Percentiles rank a stretch among this genome's conserved stretches.
phyloP scores from a whole-genome alignment of 2,797 vertebrate genomes.

The Phrynocephalus vlangalii region DNA sequence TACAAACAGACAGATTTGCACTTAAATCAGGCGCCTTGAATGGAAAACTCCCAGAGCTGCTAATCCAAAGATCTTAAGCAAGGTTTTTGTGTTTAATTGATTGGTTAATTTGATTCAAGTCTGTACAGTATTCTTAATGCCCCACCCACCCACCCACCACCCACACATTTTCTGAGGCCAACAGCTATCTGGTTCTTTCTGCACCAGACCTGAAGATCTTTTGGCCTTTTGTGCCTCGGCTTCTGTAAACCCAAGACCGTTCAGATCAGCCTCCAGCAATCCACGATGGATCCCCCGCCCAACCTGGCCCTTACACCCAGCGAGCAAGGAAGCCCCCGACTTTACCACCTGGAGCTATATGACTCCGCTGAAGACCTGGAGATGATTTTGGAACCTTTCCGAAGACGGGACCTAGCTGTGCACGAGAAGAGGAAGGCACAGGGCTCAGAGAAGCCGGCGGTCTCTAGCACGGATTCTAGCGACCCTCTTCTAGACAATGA shows the following conservation, averaged over 20 bases:
- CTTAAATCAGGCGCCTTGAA: too few species aligned
- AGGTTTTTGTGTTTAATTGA: too few species aligned
- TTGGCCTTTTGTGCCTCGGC: neutral
- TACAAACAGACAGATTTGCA: too few species aligned
- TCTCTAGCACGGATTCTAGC: neutral
- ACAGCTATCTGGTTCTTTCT: neutral
- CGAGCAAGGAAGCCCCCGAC: constrained; percentile 65
- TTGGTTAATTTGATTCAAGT: too few species aligned
- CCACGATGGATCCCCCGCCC: constrained; percentile 30
- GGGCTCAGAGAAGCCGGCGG: constrained; percentile 42
- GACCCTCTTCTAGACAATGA: constrained; percentile 45
- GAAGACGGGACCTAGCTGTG: constrained; percentile 56
- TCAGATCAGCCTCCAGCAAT: neutral
- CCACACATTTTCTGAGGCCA: too few species aligned
- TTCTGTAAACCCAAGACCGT: neutral
- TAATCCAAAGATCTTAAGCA: too few species aligned
- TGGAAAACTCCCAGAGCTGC: too few species aligned
- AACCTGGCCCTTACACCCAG: neutral
- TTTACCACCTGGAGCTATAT: constrained; percentile 83
- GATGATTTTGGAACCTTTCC: constrained; percentile 77
- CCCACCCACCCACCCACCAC: too few species aligned
- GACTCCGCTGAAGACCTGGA: constrained; percentile 81
- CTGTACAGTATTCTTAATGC: too few species aligned
- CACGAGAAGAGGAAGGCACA: constrained; percentile 15
- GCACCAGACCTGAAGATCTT: neutral